phyloP scores from a whole-genome alignment of 2,113 vertebrate species.

The Oreochromis spilurus region DNA sequence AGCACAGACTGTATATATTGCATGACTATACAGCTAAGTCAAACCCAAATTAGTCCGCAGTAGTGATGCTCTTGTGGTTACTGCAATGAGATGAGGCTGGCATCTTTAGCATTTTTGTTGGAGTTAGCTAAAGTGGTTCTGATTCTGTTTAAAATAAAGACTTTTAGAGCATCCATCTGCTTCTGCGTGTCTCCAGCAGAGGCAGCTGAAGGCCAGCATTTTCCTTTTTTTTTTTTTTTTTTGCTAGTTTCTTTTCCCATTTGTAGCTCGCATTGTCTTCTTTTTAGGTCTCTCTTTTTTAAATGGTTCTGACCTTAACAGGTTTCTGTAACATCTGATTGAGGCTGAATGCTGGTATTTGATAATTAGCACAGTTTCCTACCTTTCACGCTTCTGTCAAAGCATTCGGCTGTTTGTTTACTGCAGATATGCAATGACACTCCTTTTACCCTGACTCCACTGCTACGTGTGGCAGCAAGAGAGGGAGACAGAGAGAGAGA shows the following conservation, averaged over 20 bases:
- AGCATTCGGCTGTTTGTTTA: slow-evolving; percentile 54
- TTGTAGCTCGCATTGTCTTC: background rate
- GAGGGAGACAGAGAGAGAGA: slow-evolving; percentile 32
- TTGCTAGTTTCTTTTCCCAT: background rate
- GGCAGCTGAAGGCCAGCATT: background rate
- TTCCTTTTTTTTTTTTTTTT: background rate
- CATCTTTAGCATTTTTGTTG: background rate
- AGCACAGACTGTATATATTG: background rate
- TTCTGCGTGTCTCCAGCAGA: background rate
- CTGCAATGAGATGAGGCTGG: background rate
- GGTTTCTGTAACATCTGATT: background rate
- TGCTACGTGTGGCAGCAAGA: slow-evolving; percentile 39
- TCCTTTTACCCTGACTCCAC: slow-evolving; percentile 51
- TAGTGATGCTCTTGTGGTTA: background rate
- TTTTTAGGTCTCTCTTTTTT: background rate
- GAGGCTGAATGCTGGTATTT: background rate
- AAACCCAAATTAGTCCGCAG: background rate
- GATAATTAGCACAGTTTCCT: slow-evolving; percentile 33
- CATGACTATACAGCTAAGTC: background rate
- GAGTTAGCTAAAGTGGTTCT: background rate
- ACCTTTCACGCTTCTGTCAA: slow-evolving; percentile 22
- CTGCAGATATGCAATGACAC: slow-evolving; percentile 48
- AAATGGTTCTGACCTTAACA: background rate
- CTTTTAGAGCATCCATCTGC: background rate
- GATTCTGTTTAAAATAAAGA: background rate